phyloP scores from a whole-genome alignment of 2,888 invertebrate genomes.

The Xylophagus ater region DNA sequence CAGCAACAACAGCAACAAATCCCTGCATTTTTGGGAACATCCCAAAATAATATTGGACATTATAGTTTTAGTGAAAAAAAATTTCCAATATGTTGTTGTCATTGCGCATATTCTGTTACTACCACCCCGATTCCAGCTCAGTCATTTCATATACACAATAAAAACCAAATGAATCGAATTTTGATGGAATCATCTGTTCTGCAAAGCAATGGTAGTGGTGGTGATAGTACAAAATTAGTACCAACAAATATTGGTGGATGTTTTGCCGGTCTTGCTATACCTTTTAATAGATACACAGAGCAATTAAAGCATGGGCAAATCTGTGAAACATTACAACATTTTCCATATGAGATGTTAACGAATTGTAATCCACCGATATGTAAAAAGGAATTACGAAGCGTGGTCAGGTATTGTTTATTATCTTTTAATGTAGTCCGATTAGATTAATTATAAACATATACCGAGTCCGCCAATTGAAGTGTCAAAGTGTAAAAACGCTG shows the following conservation, averaged over 20 bases:
- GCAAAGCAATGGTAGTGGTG: constrained; percentile 9
- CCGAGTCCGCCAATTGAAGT: too few species aligned
- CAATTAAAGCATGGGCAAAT: constrained; percentile 5
- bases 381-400: constrained; percentile 25
- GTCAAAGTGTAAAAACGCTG: too few species aligned
- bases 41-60: background rate
- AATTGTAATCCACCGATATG: constrained; percentile 11
- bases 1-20: constrained; percentile 1
- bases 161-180: constrained; percentile 17
- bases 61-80: background rate
- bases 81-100: constrained; percentile 18
- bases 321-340: background rate
- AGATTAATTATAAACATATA: background rate
- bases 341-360: constrained; percentile 9
- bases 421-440: background rate
- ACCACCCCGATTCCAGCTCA: constrained; percentile 1
- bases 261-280: background rate
- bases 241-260: constrained; percentile 3
- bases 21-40: background rate
- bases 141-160: constrained; percentile 1
- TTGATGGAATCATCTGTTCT: constrained; percentile 8
- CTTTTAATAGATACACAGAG: constrained; percentile 1
- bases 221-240: constrained; percentile 8
- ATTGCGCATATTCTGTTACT: constrained; percentile 17
- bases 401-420: constrained; percentile 23